These are phyloP conservation scores for Tyria jacobaeae DNA, from an alignment of 2,888 invertebrate species.

Conservation along the genomic window DNA sequence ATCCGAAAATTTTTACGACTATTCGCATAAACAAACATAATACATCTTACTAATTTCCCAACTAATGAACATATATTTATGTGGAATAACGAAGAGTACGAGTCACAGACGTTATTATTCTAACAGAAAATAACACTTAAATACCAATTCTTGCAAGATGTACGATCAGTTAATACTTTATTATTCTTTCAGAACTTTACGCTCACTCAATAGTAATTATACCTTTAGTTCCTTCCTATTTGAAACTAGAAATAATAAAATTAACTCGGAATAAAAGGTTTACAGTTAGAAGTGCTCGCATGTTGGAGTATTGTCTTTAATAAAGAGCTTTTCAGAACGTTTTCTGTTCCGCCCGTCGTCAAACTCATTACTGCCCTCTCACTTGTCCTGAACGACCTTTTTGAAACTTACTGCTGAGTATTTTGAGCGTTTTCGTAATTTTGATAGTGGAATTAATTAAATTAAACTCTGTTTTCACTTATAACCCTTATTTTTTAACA, in stretches of 20 bases:
- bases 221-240: constrained; percentile 2
- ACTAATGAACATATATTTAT: too few relatives aligned
- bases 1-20: too few relatives aligned
- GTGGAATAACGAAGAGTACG: too few relatives aligned
- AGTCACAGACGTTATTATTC: neutral
- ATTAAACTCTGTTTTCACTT: too few relatives aligned
- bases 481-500: too few relatives aligned
- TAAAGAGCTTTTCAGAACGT: constrained; percentile 37
- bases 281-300: constrained; percentile 18
- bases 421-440: neutral
- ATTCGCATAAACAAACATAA: too few relatives aligned
- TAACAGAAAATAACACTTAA: neutral
- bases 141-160: neutral
- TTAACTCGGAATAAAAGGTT: constrained; percentile 21
- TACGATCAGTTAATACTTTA: neutral
- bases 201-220: neutral
- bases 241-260: constrained; percentile 24
- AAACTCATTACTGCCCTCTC: constrained; percentile 52
- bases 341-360: constrained; percentile 32
- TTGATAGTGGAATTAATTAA: too few relatives aligned
- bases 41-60: too few relatives aligned
- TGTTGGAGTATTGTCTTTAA: constrained; percentile 37
- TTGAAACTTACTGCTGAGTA: constrained; percentile 16
- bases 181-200: too few relatives aligned
- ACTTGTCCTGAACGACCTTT: constrained; percentile 26